phyloP scores from a whole-genome alignment of 2,113 vertebrate genomes.

The Channa argus region DNA sequence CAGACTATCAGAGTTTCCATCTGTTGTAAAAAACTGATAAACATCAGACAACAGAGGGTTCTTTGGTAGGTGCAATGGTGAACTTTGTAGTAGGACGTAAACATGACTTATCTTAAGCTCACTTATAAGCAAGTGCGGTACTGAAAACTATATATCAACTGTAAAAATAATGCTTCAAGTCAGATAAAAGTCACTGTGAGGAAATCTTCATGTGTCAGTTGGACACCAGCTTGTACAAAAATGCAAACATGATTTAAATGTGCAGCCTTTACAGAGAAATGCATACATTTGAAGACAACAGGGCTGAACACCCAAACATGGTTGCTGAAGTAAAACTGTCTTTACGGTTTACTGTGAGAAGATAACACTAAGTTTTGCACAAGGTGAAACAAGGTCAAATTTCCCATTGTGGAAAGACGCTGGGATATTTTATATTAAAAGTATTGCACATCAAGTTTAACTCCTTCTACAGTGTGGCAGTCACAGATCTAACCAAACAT shows the following conservation, averaged over 20 bases:
- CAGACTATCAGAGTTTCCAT: conserved; percentile 42
- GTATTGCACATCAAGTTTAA: conserved; percentile 72
- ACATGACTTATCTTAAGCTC: conserved; percentile 54
- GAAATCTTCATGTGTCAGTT: conserved; percentile 53
- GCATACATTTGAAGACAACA: conserved; percentile 33
- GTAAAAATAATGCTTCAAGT: conserved; percentile 83
- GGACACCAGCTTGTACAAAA: conserved; percentile 63
- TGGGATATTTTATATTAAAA: conserved; percentile 46
- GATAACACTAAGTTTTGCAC: conserved; percentile 35
- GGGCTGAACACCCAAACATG: conserved; percentile 15
- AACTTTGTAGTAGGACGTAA: conserved; percentile 52
- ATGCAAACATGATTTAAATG: conserved; percentile 56
- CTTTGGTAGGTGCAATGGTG: conserved; percentile 73
- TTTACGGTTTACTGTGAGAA: conserved; percentile 37
- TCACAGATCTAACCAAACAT: conserved; percentile 59
- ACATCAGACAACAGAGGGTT: conserved; percentile 63
- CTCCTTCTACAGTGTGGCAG: conserved; percentile 44
- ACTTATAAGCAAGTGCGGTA: conserved; percentile 56
- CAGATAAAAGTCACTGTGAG: conserved; percentile 85
- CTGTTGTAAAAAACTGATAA: conserved; percentile 45
- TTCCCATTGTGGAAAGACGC: conserved; percentile 35
- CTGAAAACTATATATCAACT: conserved; percentile 80
- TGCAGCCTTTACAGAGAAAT: conserved; percentile 27
- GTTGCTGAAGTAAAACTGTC: conserved; percentile 22
- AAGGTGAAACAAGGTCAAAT: conserved; percentile 56